Base-by-base conservation (phyloP, 1,140 invertebrate species). In the Pseudobourletiella spinata region DNA sequence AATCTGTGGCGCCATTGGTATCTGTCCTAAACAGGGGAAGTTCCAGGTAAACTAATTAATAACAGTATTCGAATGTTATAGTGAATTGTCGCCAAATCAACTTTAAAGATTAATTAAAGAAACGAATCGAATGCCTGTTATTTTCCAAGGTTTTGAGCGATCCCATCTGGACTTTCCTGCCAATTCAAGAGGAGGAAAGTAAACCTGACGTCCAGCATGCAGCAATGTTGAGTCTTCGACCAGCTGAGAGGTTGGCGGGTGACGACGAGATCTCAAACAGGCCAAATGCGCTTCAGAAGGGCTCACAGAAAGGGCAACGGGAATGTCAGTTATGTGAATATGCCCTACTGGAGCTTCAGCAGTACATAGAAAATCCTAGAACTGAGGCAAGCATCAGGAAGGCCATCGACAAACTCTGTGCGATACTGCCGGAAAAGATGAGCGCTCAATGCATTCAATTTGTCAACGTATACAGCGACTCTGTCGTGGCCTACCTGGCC, bases 311-410 rank as follows among this genome's bases (percentile, higher is more conserved):
- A 26, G 6, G 50, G 16, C 11, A 52, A 52, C 71, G 82, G 66
- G 71, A 77, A 0, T 93, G 90, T 75, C 80, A 82, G 29, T 79
- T 91, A 67, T 93, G 90, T 73, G 84, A 91, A 77, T 91, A 88
- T 76, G 78, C 88, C 70, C 73, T 93, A 46, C 86, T 90, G 73
- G 86, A 85, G 63, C 64, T 92, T 50, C 87, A 91, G 73, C 78
- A 85, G 59, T 77, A 80, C 11, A 77, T 92, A 44, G 85, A 84
- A 46, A 78, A 83, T 67, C 82, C 84, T 16, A 74, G 75, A 26
- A 85, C 81, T 24, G 86, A 87, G 83, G 75, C 80, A 8, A 72
- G 84, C 69, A 79, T 89, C 18, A 84, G 85, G 68, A 66, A 79
- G 11, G 73, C 78, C 1, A 80, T 92, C 1, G 79, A 82, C 55